Base-by-base conservation (phyloP, 2,888 invertebrate species). In the Dastarcus helophoroides region DNA sequence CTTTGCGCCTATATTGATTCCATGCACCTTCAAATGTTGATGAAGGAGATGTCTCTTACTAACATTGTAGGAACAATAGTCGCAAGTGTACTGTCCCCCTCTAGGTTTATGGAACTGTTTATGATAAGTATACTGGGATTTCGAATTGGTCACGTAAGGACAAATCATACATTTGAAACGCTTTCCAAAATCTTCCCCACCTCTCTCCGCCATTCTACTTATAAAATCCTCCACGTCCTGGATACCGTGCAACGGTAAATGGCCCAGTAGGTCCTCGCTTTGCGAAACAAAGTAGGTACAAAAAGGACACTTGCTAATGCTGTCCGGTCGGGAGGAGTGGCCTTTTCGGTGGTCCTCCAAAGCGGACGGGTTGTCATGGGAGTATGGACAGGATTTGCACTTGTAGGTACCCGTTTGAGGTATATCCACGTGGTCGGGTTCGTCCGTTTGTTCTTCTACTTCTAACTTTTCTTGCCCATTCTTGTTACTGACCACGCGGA, bases 111-210 rank as follows among this genome's bases (percentile, higher is more conserved):
- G 90, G 54, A 88, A 80, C 51, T 86, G 85, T 51, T 83, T 83
- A 52, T 89, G 89, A 53, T 88, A 85, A 53, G 80, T 72, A 58
- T 76, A 85, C 57, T 88, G 86, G 14, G 83, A 83, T 56, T 83
- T 84, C 54, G 82, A 83, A 53, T 85, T 84, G 21, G 83, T 83
- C 42, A 80, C 79, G 54, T 84, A 88, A 0, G 89, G 86, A 56
- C 89, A 89, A 32, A 76, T 73, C 3, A 72, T 69, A 53, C 89
- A 90, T 51, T 73, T 73, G 56, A 84, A 83, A 37, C 81, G 71
- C 50, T 83, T 82, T 3, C 62, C 62, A 2, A 56, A 46, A 16
- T 59, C 55, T n/a, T 48, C 40, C 24, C 53, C 44, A 9, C 62
- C 38, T 17, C 35, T 46, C 21, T 50, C 45, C 4, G 43, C 29